Evolutionary conservation across 92 coral and sea anemone genomes (phyloP).

Genomic region (Phenganax subtilis): DNA sequence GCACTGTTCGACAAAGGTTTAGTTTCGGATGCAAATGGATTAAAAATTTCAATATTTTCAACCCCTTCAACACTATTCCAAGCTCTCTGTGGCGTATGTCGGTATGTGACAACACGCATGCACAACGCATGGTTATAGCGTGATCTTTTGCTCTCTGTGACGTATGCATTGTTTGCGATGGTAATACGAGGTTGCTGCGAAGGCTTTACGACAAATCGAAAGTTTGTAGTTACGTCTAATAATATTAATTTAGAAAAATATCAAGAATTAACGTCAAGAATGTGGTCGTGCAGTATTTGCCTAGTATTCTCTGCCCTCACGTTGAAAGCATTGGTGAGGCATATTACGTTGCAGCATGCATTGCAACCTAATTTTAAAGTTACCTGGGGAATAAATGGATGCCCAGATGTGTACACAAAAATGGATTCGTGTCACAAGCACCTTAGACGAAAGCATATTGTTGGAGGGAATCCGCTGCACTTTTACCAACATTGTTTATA

Average conservation of each 20-base stretch:
- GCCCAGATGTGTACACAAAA: neutral
- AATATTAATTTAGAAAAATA: too few relatives aligned
- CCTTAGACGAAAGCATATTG: neutral
- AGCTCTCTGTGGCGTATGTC: neutral
- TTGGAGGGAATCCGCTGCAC: constrained; percentile 12
- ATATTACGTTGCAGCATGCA: constrained; percentile 9
- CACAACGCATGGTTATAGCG: neutral
- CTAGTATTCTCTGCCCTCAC: neutral
- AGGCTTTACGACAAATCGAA: constrained; percentile 8
- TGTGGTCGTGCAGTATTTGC: constrained; percentile 6
- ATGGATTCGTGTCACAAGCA: neutral
- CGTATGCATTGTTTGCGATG: neutral
- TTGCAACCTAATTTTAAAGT: constrained; percentile 5
- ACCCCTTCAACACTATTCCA: neutral
- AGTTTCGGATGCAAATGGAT: constrained; percentile 27
- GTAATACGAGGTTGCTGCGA: neutral
- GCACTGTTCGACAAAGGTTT: constrained; percentile 12
- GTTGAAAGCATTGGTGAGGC: constrained; percentile 12
- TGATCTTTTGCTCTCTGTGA: too few relatives aligned
- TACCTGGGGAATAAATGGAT: neutral
- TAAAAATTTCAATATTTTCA: constrained; percentile 1
- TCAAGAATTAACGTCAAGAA: neutral
- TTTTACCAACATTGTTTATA: constrained; percentile 2
- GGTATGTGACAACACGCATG: neutral
- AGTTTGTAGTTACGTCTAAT: neutral